A percentile compares a stretch with the other conserved stretches of the same genome.
phyloP scores from a whole-genome alignment of 1,140 invertebrate genomes.

The Diploscapter pachys region DNA sequence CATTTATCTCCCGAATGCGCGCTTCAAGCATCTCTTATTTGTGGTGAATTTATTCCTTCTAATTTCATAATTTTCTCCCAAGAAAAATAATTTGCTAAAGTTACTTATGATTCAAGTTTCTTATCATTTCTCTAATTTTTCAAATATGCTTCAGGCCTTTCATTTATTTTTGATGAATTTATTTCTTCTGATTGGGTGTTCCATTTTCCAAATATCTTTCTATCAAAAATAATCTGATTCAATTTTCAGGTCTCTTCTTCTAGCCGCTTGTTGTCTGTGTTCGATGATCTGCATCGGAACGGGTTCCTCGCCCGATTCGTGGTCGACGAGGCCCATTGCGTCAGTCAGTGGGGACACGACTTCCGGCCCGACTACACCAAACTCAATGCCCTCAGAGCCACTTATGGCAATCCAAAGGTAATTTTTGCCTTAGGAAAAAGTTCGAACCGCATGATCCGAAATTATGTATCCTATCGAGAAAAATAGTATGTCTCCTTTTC shows the following conservation, averaged over 20 bases:
- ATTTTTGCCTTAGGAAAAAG: too few relatives aligned
- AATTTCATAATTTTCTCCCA: constrained; percentile 37
- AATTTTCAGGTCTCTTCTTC: constrained; percentile 62
- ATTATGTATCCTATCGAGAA: too few relatives aligned
- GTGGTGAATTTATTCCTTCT: not conserved
- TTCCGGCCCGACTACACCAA: constrained; percentile 92
- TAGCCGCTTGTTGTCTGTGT: constrained; percentile 60
- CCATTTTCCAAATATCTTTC: too few relatives aligned
- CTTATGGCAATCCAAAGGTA: not conserved
- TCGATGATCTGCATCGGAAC: constrained; percentile 65
- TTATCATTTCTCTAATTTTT: not conserved
- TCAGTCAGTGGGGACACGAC: constrained; percentile 92
- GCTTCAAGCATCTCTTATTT: not conserved
- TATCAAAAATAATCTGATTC: too few relatives aligned
- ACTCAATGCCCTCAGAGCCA: constrained; percentile 67
- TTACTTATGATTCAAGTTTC: constrained; percentile 53
- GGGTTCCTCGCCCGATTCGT: constrained; percentile 69
- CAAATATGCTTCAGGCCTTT: too few relatives aligned
- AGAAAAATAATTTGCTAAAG: constrained; percentile 50
- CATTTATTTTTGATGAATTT: too few relatives aligned
- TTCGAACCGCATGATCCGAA: too few relatives aligned
- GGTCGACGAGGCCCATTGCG: constrained; percentile 76
- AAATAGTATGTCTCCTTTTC: not conserved
- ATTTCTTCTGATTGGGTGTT: too few relatives aligned
- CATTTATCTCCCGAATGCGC: too few relatives aligned